phyloP scores from a whole-genome alignment of 2,797 vertebrate genomes.

The Cephalopachus bancanus region DNA sequence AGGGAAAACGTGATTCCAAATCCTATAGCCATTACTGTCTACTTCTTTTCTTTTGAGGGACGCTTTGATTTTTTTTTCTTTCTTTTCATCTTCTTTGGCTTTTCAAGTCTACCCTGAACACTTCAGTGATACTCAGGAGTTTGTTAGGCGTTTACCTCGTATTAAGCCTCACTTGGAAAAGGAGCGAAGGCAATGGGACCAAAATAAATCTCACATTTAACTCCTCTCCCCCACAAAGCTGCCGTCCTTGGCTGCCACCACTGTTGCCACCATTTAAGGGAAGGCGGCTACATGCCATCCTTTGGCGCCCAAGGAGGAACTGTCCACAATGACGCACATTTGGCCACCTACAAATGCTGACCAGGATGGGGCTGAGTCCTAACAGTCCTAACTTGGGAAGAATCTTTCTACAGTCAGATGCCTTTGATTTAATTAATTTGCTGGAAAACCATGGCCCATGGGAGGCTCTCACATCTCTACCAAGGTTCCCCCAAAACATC shows the following conservation, averaged over 20 bases:
- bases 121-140: constrained; percentile 66
- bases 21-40: constrained; percentile 78
- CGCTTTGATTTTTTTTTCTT: constrained; percentile 79
- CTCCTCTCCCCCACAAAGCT: constrained; percentile 54
- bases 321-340: background rate
- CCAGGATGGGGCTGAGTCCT: background rate
- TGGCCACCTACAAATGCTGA: background rate
- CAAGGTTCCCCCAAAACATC: background rate
- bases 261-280: constrained; percentile 49
- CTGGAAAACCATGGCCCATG: background rate
- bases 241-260: constrained; percentile 23
- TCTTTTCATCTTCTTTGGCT: constrained; percentile 70
- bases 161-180: constrained; percentile 61
- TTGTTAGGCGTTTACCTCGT: constrained; percentile 54
- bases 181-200: background rate
- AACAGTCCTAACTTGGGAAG: background rate
- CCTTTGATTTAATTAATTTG: constrained; percentile 14
- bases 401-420: background rate
- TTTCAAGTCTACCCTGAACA: constrained; percentile 76
- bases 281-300: constrained; percentile 33
- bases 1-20: constrained; percentile 68
- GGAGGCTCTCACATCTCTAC: background rate
- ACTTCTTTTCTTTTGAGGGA: constrained; percentile 77
- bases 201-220: constrained; percentile 74
- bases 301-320: background rate